These are phyloP conservation scores for Leptonema lineaticorne DNA, from an alignment of 1,140 invertebrate species.

Conservation along the genomic window DNA sequence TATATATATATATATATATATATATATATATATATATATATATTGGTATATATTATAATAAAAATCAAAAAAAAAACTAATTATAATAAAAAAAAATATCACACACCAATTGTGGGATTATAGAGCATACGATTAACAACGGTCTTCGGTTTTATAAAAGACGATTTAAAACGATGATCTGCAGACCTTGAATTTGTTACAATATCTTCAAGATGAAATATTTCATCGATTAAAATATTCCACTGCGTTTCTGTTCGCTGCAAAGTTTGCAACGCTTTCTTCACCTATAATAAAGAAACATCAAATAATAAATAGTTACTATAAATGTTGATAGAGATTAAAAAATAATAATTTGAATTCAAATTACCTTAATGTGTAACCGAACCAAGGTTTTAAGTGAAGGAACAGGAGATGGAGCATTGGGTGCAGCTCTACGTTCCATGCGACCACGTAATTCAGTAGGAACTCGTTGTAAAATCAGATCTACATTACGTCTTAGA, in stretches of 20 bases:
- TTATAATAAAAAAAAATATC: constrained; percentile 3
- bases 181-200: constrained; percentile 75
- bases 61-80: constrained; percentile 17
- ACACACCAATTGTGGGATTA: constrained; percentile 65
- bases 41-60: neutral
- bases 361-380: constrained; percentile 66
- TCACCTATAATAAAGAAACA: constrained; percentile 60
- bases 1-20: neutral
- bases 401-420: constrained; percentile 68
- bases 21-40: neutral
- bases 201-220: constrained; percentile 85
- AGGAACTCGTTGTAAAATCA: constrained; percentile 86
- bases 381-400: constrained; percentile 80
- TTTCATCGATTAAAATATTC: constrained; percentile 79
- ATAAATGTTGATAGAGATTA: neutral
- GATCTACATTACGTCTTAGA: constrained; percentile 74
- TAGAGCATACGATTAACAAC: constrained; percentile 61
- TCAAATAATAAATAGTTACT: neutral
- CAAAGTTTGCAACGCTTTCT: constrained; percentile 84
- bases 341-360: neutral
- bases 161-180: constrained; percentile 74
- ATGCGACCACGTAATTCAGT: constrained; percentile 73
- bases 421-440: constrained; percentile 63
- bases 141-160: constrained; percentile 65
- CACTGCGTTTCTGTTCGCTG: constrained; percentile 92